Evolutionary conservation across 64 coral and sea anemone genomes (phyloP).

Genomic region (Dendronephthya gigantea): DNA sequence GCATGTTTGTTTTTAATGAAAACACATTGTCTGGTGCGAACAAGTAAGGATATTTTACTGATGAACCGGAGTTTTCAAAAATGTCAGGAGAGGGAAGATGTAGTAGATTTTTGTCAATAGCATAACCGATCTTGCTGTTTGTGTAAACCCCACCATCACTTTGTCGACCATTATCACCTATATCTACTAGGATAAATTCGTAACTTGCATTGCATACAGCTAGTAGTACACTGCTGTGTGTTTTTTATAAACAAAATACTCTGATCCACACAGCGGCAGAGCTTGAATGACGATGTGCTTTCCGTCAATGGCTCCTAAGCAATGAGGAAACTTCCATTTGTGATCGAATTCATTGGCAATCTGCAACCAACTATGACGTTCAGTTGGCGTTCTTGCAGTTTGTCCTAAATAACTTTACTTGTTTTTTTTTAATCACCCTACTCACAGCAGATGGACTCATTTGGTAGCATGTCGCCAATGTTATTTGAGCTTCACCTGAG

Average conservation of each 20-base stretch:
- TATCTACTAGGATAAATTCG: neutral
- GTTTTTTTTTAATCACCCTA: too few relatives aligned
- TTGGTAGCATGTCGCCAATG: too few relatives aligned
- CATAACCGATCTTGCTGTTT: too few relatives aligned
- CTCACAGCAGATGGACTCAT: too few relatives aligned
- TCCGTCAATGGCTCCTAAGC: neutral
- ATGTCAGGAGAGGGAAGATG: too few relatives aligned
- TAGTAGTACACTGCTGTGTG: neutral
- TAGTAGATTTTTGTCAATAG: too few relatives aligned
- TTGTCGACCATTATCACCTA: too few relatives aligned
- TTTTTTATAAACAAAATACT: neutral
- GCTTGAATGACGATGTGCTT: neutral
- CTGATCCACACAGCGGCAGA: neutral
- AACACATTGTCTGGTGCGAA: neutral
- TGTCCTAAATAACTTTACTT: too few relatives aligned
- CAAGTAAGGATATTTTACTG: neutral
- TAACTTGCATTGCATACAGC: neutral
- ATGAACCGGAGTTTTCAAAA: too few relatives aligned
- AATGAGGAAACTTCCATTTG: neutral
- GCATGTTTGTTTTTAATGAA: neutral
- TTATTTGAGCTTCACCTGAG: too few relatives aligned
- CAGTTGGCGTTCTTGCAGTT: too few relatives aligned
- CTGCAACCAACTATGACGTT: neutral
- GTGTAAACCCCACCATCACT: too few relatives aligned
- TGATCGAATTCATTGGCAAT: neutral